Percentiles rank a stretch among this genome's conserved stretches.
phyloP scores from a whole-genome alignment of 2,113 vertebrate genomes.

The Tursiops truncatus region DNA sequence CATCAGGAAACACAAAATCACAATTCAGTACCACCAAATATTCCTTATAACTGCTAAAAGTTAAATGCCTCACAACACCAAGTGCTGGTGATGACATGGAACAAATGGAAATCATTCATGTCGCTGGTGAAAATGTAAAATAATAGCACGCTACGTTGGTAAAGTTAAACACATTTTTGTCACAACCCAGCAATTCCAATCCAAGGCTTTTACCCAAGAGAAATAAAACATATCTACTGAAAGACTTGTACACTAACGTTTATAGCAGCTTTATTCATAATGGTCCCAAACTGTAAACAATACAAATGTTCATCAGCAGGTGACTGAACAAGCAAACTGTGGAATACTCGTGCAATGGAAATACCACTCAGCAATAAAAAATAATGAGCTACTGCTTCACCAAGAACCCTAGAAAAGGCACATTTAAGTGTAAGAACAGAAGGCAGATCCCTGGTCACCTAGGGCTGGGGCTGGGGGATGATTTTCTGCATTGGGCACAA shows the following conservation, averaged over 20 bases:
- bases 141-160: background rate
- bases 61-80: background rate
- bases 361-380: background rate
- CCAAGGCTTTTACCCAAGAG: background rate
- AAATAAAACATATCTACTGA: background rate
- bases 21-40: background rate
- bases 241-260: background rate
- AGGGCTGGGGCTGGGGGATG: background rate
- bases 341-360: background rate
- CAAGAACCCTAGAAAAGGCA: background rate
- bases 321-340: too few species aligned
- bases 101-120: background rate
- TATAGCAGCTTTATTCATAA: background rate
- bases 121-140: background rate
- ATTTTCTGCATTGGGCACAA: background rate
- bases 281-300: background rate
- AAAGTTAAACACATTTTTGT: background rate
- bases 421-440: background rate
- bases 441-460: background rate
- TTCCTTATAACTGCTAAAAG: background rate
- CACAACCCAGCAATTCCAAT: background rate
- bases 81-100: background rate
- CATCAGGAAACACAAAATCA: background rate
- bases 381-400: background rate
- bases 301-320: background rate